Percentiles rank a stretch among this genome's conserved stretches.
phyloP scores from a whole-genome alignment of 2,797 vertebrate species.

The Phrynocephalus forsythii region DNA sequence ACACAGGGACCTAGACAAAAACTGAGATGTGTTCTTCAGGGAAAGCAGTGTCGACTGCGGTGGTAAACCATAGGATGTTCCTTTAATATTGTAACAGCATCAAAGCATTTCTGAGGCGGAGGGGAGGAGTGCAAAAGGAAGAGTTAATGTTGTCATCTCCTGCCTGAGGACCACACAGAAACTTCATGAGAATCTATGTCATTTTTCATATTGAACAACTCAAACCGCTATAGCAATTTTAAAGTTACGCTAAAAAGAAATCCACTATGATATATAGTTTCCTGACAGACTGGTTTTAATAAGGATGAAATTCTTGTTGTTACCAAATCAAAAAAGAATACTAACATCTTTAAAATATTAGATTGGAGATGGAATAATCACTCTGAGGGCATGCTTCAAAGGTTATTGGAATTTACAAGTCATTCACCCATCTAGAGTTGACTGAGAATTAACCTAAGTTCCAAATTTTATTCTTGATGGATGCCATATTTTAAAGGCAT shows the following conservation, averaged over 20 bases:
- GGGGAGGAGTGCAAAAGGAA: conserved; percentile 58
- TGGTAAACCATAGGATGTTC: conserved; percentile 60
- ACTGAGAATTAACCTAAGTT: conserved; percentile 43
- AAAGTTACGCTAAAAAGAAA: conserved; percentile 29
- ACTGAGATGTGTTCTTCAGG: conserved; percentile 62
- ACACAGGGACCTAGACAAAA: conserved; percentile 40
- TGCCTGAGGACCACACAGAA: conserved; percentile 71
- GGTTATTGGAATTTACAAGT: conserved; percentile 67
- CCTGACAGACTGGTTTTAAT: conserved; percentile 76
- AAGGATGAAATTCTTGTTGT: conserved; percentile 74
- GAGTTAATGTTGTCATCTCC: conserved; percentile 68
- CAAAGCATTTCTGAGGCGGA: conserved; percentile 68
- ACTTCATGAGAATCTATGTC: conserved; percentile 54
- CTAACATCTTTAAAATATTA: conserved; percentile 79
- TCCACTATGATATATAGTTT: conserved; percentile 69
- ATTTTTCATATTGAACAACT: conserved; percentile 64
- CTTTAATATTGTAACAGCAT: conserved; percentile 70
- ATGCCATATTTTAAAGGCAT: conserved; percentile 31
- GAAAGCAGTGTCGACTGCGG: conserved; percentile 44
- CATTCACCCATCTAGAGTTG: conserved; percentile 63
- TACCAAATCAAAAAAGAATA: conserved; percentile 72
- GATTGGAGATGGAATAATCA: conserved; percentile 71
- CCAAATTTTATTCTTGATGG: conserved; percentile 42
- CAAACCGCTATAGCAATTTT: conserved; percentile 65
- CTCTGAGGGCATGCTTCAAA: conserved; percentile 72